Conservation (phyloP, 1,140 invertebrate species). For the Goniozus legneri region DNA sequence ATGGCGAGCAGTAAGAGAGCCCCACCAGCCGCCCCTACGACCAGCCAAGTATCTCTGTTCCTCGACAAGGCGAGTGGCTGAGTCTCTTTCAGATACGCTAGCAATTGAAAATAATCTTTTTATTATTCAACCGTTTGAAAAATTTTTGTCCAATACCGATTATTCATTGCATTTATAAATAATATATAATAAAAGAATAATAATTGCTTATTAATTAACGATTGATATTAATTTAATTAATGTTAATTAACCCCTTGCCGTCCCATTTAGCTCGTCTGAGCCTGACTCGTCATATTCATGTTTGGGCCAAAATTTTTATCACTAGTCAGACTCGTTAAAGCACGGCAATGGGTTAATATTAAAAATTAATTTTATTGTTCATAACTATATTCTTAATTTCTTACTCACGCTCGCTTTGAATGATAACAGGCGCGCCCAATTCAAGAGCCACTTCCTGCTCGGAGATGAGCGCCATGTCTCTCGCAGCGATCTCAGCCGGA, state of each 20-base stretch:
- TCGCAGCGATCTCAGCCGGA: slow-evolving; percentile 70
- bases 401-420: slow-evolving; percentile 82
- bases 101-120: too few relatives aligned
- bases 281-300: too few relatives aligned
- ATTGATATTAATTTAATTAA: too few relatives aligned
- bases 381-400: not conserved
- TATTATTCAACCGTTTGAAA: too few relatives aligned
- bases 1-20: slow-evolving; percentile 63
- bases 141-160: too few relatives aligned
- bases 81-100: slow-evolving; percentile 68
- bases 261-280: too few relatives aligned
- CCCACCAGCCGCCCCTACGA: slow-evolving; percentile 60
- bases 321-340: too few relatives aligned
- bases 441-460: slow-evolving; percentile 71
- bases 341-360: slow-evolving; percentile 4
- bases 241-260: too few relatives aligned
- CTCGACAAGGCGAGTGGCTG: slow-evolving; percentile 62
- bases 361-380: slow-evolving; percentile 6
- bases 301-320: too few relatives aligned
- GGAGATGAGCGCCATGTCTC: slow-evolving; percentile 73
- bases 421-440: slow-evolving; percentile 70
- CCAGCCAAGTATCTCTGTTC: slow-evolving; percentile 62
- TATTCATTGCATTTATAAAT: too few relatives aligned
- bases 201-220: too few relatives aligned
- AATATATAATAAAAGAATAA: too few relatives aligned